Conservation (phyloP, 1,140 invertebrate species). For the Galendromus occidentalis region DNA sequence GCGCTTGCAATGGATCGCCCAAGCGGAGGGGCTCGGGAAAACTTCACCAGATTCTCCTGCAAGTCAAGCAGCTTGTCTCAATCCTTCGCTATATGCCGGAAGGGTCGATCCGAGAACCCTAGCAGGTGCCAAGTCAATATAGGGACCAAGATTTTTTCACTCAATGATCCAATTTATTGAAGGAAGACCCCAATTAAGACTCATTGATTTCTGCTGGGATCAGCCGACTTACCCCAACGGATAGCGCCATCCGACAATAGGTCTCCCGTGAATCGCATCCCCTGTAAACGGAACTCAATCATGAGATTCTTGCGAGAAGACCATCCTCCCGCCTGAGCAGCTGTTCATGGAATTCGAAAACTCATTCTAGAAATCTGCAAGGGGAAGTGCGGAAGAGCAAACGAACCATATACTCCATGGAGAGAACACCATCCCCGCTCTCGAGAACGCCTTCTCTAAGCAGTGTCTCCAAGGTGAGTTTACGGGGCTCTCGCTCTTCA, state of each 20-base stretch:
- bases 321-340: no score
- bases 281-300: slow-evolving; percentile 33
- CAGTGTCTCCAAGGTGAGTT: slow-evolving; percentile 58
- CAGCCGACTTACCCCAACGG: slow-evolving; percentile 35
- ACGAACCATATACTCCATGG: slow-evolving; percentile 63
- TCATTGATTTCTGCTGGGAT: background rate
- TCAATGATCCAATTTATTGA: no score
- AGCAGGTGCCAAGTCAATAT: no score
- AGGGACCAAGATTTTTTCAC: no score
- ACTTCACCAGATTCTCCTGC: slow-evolving; percentile 54
- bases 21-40: slow-evolving; percentile 71
- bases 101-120: no score
- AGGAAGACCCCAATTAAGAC: no score
- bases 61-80: background rate
- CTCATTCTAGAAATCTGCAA: no score
- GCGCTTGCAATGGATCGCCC: slow-evolving; percentile 73
- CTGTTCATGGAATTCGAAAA: no score
- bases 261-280: slow-evolving; percentile 70
- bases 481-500: background rate
- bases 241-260: slow-evolving; percentile 66
- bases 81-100: no score
- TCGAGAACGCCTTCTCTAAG: slow-evolving; percentile 56
- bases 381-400: no score
- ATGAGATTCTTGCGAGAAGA: background rate
- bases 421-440: slow-evolving; percentile 54